These are phyloP conservation scores for Rotaria magnacalcarata DNA, from an alignment of 2,888 invertebrate genomes.

Conservation along the genomic window DNA sequence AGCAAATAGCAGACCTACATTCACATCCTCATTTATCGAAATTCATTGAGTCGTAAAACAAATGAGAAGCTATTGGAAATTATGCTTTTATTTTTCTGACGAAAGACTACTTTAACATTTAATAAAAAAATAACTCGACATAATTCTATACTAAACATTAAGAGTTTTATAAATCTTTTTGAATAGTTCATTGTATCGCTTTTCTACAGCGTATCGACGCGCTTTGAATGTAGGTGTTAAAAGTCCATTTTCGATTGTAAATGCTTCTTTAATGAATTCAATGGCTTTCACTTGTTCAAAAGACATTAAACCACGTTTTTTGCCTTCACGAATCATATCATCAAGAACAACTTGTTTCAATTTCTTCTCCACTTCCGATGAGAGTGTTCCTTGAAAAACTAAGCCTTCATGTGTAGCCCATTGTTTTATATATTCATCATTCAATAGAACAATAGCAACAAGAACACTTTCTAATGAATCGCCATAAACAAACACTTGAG, in stretches of 20 bases:
- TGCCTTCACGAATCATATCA: constrained; percentile 39
- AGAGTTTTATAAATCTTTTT: constrained; percentile 13
- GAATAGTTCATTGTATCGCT: constrained; percentile 30
- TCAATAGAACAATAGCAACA: constrained; percentile 39
- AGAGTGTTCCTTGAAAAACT: fast-evolving
- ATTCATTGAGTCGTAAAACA: too few relatives aligned
- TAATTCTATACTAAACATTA: too few relatives aligned
- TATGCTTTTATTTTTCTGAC: too few relatives aligned
- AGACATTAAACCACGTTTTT: constrained; percentile 40
- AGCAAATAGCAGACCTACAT: too few relatives aligned
- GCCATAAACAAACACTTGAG: constrained; percentile 45
- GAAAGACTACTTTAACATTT: too few relatives aligned
- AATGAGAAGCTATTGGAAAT: too few relatives aligned
- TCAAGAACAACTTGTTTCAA: constrained; percentile 37
- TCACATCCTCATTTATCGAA: too few relatives aligned
- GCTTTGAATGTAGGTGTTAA: constrained; percentile 44
- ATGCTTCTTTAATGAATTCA: constrained; percentile 37
- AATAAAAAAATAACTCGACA: too few relatives aligned
- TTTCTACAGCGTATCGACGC: constrained; percentile 33
- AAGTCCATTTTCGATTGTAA: constrained; percentile 44
- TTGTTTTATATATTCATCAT: constrained; percentile 32
- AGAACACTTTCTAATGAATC: constrained; percentile 38
- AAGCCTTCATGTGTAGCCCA: background rate
- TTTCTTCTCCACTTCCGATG: background rate
- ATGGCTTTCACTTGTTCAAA: constrained; percentile 43